Evolutionary conservation across 2,888 invertebrate species (phyloP), one percentile per base, ranked within the genome.

Genomic region (Aporophyla nigra): DNA sequence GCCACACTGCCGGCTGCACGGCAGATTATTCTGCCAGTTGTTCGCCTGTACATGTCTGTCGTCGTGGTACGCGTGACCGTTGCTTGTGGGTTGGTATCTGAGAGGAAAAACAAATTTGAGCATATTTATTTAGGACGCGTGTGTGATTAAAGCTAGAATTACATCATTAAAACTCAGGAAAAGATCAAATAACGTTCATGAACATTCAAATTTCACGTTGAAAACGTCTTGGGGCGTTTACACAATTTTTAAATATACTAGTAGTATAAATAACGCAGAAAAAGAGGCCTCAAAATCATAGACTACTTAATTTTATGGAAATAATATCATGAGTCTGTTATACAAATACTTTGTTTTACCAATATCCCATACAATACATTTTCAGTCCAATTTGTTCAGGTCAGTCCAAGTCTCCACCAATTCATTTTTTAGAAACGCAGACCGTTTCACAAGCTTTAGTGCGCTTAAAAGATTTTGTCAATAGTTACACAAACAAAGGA

Each of bases 1-100:
- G 58, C 96, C 91, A 80, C 96, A 96, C 78, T 96, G 96, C 19
- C 96, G 90, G 87, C 92, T 94, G 90, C 95, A 95, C 0, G 95
- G 94, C 43, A 94, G 79, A 80, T 94, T 76, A 27, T 71, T 94
- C 87, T 95, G 94, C 92, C 94, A 91, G 85, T 93, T 93, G 77
- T 91, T 93, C 4, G 87, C 69, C 75, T 93, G 93, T 4, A 91
- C 82, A 71, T 92, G 93, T 24, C 92, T 88, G 61, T 93, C 92
- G 33, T 93, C 93, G 58, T 84, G 79, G 51, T 86, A 84, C 0
- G 87, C 88, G 12, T 89, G 87, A 72, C 89, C 87, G 76, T 91
- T 91, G 82, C 82, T 88, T 79, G 77, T 87, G 71, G 88, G 89
- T 80, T 91, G 91, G 79, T 90, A 90, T 89, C 94, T 94, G 63